Conservation (phyloP, 2,797 vertebrate species). For the Taeniopygia guttata region DNA sequence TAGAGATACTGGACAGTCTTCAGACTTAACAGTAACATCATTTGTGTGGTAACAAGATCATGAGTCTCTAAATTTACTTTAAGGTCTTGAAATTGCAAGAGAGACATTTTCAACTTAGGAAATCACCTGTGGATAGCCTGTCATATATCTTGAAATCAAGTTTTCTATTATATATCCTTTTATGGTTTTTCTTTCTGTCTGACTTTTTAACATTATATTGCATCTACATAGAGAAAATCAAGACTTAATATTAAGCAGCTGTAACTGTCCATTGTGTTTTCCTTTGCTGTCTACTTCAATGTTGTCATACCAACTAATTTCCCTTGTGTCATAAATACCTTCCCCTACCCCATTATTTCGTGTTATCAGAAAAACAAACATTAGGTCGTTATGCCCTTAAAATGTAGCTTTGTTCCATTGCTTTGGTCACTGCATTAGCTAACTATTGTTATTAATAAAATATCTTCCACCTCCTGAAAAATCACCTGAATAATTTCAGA, state of each 20-base stretch:
- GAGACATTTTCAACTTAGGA: background rate
- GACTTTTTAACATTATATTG: background rate
- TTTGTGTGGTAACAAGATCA: background rate
- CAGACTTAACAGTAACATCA: background rate
- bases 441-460: background rate
- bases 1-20: background rate
- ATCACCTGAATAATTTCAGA: background rate
- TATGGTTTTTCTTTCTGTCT: background rate
- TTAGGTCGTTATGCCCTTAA: background rate
- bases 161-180: background rate
- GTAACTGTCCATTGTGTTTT: background rate
- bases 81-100: background rate
- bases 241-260: background rate
- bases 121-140: background rate
- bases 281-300: background rate
- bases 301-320: background rate
- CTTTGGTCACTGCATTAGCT: background rate
- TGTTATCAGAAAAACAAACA: background rate
- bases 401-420: background rate
- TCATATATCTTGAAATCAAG: background rate
- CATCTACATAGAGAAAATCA: background rate
- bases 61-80: background rate
- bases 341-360: rapidly evolving
- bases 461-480: background rate
- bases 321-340: background rate